Evolutionary conservation across 2,888 invertebrate genomes (phyloP), one percentile per base, ranked within the genome.

Genomic region (Poecilus cupreus): DNA sequence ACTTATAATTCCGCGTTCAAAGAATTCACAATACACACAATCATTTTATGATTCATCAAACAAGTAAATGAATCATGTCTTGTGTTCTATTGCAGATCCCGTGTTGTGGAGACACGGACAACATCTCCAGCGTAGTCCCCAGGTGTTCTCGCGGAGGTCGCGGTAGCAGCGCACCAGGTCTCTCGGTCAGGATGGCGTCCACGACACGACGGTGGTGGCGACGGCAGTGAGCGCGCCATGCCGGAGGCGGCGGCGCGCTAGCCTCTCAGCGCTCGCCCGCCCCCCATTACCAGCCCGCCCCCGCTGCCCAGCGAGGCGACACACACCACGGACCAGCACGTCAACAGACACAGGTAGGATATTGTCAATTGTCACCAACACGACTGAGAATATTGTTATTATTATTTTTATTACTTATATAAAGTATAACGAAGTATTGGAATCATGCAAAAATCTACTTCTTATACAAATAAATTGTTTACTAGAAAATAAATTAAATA

Each of bases 281-380:
- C 51, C 2, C 43, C 43, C 32, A 32, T 5, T 26, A 39, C 39
- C 8, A 49, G 18, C 6, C 32, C 24, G n/a, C 26, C 54, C 6
- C 20, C 3, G 8, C 43, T 43, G 43, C 43, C 51, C 51, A 51
- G 32, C 32, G 32, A 24, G 89, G 87, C 88, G 20, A 43, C 87
- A 89, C 39, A 68, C 87, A 89, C 89, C 87, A 89, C 89, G 89
- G 89, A 89, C 88, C 89, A 89, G 87, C 87, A 89, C 89, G 89
- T 88, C 89, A 88, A 88, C 89, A 89, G 87, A 86, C 86, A 89
- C 89, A 89, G 89, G 89, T 89, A 86, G 85, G 84, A n/a, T n/a
- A n/a, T n/a, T n/a, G n/a, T n/a, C n/a, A n/a, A n/a, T n/a, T n/a
- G n/a, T n/a, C n/a, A n/a, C n/a, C n/a, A n/a, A n/a, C n/a, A n/a